These are phyloP conservation scores for Entomobrya proxima DNA, from an alignment of 2,888 invertebrate species.

Conservation along the genomic window DNA sequence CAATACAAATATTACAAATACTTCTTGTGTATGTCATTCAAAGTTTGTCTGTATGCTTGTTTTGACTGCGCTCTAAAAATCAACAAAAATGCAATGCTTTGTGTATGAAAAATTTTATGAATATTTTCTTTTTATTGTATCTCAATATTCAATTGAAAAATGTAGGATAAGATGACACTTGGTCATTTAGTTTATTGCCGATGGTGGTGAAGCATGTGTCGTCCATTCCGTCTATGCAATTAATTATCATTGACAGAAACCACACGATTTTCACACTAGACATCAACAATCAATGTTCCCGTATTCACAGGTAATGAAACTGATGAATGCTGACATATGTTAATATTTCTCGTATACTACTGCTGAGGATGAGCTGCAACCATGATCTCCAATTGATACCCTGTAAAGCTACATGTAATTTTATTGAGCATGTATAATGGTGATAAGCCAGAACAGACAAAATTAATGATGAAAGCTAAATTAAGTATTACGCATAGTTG, in stretches of 20 bases:
- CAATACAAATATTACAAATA: too few relatives aligned
- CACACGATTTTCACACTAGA: conserved; percentile 24
- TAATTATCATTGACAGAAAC: conserved; percentile 33
- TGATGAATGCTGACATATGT: background rate
- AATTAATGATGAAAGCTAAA: background rate
- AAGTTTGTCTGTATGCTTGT: too few relatives aligned
- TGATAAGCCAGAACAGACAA: background rate
- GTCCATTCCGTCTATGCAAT: background rate
- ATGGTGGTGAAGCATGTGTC: conserved; percentile 2
- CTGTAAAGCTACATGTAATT: background rate
- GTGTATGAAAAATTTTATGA: background rate
- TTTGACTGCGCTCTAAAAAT: too few relatives aligned
- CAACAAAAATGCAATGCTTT: background rate
- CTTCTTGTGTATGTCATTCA: too few relatives aligned
- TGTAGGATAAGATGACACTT: background rate
- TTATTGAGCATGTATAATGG: background rate
- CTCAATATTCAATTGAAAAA: background rate
- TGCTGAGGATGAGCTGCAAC: background rate
- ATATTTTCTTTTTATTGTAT: too few relatives aligned
- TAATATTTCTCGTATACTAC: background rate
- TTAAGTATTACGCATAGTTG: background rate
- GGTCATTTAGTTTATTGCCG: background rate
- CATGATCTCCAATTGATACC: background rate
- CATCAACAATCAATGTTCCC: background rate
- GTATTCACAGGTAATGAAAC: background rate